Evolutionary conservation across 2,888 invertebrate genomes (phyloP), one percentile per base, ranked within the genome.

Genomic region (Hydrotaea cyrtoneurina): DNA sequence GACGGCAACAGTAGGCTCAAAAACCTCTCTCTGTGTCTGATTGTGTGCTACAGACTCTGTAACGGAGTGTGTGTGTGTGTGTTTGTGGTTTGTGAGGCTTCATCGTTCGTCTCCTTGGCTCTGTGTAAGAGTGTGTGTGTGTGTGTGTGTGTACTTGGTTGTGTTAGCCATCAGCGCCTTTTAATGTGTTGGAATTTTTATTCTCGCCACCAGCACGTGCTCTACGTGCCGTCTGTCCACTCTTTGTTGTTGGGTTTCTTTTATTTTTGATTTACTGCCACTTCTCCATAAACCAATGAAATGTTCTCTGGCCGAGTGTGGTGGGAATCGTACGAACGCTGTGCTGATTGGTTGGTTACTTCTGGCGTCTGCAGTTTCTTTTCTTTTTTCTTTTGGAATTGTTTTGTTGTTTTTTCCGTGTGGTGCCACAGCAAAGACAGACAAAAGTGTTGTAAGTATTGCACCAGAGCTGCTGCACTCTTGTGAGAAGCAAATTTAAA

Each of bases 191-290:
- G 84, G 84, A 80, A 84, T 83, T 83, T 83, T 72, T 43, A 80
- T 83, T 72, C 19, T 73, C 21, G 43, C 46, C 43, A 64, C 26
- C 88, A 91, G 92, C 92, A 92, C 91, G 92, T 92, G 92, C 91
- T 88, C 88, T 84, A 77, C 72, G 50, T 73, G 76, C 59, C 43
- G 66, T 77, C 64, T 73, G 74, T 80, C 23, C 39, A 21, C 23
- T 26, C 21, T 55, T 55, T 59, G 15, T 43, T 66, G 36, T 43
- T 77, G 43, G 36, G 46, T 76, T 46, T 79, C 23, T 23, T 46
- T 46, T 50, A 0, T 4, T 8, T 74, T 74, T 74, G 59, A 46
- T 74, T 59, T 74, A 59, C 39, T 19, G 19, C 39, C 21, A 21
- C 83, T 81, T 75, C 66, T 66, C 57, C 69, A 69, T 87, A 82